Base-by-base conservation (phyloP, 35 echinoderm and acorn worm genomes). In the Lytechinus pictus region DNA sequence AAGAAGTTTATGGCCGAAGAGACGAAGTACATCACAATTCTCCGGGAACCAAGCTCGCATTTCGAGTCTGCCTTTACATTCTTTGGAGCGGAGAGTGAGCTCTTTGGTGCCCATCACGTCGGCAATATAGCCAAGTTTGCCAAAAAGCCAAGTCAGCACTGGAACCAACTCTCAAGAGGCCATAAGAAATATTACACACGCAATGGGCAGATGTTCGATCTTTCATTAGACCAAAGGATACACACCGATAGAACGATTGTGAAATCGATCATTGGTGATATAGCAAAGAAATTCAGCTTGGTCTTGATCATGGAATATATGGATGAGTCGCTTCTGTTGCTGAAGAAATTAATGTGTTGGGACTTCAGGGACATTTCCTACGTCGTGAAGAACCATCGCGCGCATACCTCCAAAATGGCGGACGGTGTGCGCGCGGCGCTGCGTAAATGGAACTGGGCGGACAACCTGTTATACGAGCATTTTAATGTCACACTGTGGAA, bases 321-420 rank as follows among this genome's bases (percentile, higher is more conserved):
- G 44, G 97, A 97, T n/a, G 97, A 97, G 52, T 97, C 97, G 21
- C 92, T 97, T 27, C 91, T 97, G 53, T 58, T 97, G n/a, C 29
- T 97, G 51, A 96, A 94, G 57, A 91, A 95, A 51, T 10, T 96
- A 9, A 94, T 96, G 72, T 97, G 97, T 93, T 97, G 97, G 97
- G 66, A 55, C 11, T 96, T 91, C 27, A 89, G 94, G 29, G 95
- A 97, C 56, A 97, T 97, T 10, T 79, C 96, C 12, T 97, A 97
- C 93, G 97, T 97, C 7, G n/a, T 93, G 44, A 97, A 96, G 53
- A 97, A 94, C 27, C 54, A 95, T 27, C 92, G 93, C 14, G 54
- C 71, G 44, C 87, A 51, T 14, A 54, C 94, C 27, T 72, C 71
- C 14, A 53, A 28, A 7, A 92, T 96, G 71, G 54, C 24, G 0